Base-by-base conservation (phyloP, 2,888 invertebrate species). In the Ichneumon xanthorius region DNA sequence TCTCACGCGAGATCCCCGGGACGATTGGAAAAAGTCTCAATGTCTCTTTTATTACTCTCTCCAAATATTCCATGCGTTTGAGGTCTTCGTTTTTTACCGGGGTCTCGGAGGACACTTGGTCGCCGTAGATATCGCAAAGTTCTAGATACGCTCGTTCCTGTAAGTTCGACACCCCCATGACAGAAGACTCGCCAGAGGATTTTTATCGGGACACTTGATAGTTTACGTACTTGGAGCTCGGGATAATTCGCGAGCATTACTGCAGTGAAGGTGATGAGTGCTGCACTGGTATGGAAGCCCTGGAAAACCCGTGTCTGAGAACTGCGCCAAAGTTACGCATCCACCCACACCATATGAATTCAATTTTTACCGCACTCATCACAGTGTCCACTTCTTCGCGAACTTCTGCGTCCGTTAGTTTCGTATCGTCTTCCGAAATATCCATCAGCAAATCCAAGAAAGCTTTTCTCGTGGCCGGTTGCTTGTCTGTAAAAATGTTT, bases 321-420 rank as follows among this genome's bases (percentile, higher is more conserved):
- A 4, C 22, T 4, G 30, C 22, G 11, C 11, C 11, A 22, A 22
- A 1, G 6, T 30, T 26, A 11, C 19, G 11, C 22, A 58, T 19
- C 22, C 19, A 11, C 26, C 9, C 9, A 26, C 0, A 58, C 6
- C 1, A 0, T 2, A 14, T 75, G 0, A 2, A 30, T 30, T 30
- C 14, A 9, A 19, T 76, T 7, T 95, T 95, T 45, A 95, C 96
- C 26, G 96, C 96, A 16, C 95, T 91, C 76, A 95, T 94, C 82
- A 96, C 93, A 0, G 95, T 95, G 75, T 95, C 92, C 0, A 96
- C 94, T 92, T 96, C 96, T 88, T 96, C 95, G 80, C 95, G 92
- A 2, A 96, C 87, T 86, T 96, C 95, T 50, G 94, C 88, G 87
- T 95, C 94, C 0, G 94, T 95, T 58, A 95, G 95, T 30, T 95